A percentile compares a stretch with the other conserved stretches of the same genome.
These are phyloP conservation scores for Phyllostomus discolor DNA, from an alignment of 2,113 vertebrate genomes.

Conservation along the genomic window DNA sequence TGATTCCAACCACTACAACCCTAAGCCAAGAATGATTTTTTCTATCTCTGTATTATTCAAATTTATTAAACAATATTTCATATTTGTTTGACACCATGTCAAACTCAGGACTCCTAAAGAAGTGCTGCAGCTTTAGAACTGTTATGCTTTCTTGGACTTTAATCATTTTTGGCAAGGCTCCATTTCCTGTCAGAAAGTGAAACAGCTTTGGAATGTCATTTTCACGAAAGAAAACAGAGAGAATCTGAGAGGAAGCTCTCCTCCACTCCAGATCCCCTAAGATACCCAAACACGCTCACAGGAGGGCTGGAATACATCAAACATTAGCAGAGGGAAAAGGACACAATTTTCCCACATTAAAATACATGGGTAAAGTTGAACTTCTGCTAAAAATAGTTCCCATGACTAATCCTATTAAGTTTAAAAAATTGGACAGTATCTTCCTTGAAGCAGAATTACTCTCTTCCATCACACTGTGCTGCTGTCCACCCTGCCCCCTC, in stretches of 20 bases:
- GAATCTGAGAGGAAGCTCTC: constrained; percentile 98
- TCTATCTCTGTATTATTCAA: constrained; percentile 86
- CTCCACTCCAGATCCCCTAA: constrained; percentile 92
- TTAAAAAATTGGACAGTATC: constrained; percentile 83
- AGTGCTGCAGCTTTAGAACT: constrained; percentile 88
- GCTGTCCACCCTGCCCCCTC: not conserved
- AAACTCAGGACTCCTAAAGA: constrained; percentile 88
- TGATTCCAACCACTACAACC: constrained; percentile 78
- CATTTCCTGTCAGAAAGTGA: constrained; percentile 99
- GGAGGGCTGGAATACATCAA: constrained; percentile 98
- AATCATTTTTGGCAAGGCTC: constrained; percentile 96
- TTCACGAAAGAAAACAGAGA: constrained; percentile 99
- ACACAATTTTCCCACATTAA: constrained; percentile 99
- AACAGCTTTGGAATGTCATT: constrained; percentile 99
- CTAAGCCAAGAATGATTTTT: constrained; percentile 85
- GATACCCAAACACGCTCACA: constrained; percentile 89
- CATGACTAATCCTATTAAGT: constrained; percentile 91
- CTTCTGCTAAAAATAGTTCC: constrained; percentile 96
- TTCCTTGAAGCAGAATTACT: constrained; percentile 83
- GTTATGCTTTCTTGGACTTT: constrained; percentile 95
- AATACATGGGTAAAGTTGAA: constrained; percentile 97
- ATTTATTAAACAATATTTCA: constrained; percentile 96
- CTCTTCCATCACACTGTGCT: constrained; percentile 62
- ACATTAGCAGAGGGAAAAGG: constrained; percentile 96
- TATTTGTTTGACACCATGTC: constrained; percentile 93